Conservation (phyloP, 1,140 invertebrate species). For the Drosophila miranda region DNA sequence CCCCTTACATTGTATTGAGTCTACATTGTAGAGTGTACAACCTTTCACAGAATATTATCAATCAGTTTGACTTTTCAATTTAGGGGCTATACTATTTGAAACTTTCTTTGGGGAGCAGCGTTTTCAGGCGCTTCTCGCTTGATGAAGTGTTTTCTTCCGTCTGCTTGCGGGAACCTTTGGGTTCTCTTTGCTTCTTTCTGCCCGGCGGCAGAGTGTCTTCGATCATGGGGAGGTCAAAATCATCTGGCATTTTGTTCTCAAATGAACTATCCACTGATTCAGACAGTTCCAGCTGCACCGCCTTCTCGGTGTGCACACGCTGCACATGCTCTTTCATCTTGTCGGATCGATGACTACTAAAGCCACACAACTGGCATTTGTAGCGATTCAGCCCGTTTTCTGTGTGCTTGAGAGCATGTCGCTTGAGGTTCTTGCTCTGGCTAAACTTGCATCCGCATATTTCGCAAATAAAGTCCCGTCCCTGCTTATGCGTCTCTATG, state of each 20-base stretch:
- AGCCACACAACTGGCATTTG: conserved; percentile 83
- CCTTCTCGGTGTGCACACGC: conserved; percentile 81
- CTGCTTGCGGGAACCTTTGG: not conserved
- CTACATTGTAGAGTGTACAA: conserved; percentile 24
- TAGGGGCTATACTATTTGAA: conserved; percentile 6
- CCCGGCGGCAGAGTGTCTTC: conserved; percentile 18
- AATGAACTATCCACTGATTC: conserved; percentile 77
- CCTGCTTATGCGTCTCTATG: conserved; percentile 84
- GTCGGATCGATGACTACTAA: conserved; percentile 84
- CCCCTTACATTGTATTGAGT: conserved; percentile 17
- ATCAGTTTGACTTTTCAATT: not conserved
- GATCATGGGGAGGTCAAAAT: conserved; percentile 59
- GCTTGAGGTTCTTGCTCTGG: conserved; percentile 83
- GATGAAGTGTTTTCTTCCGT: conserved; percentile 6
- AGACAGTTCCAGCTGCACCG: conserved; percentile 75
- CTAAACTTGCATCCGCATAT: conserved; percentile 84
- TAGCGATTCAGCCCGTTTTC: conserved; percentile 66
- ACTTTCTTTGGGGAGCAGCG: conserved; percentile 49
- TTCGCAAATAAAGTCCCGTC: conserved; percentile 84
- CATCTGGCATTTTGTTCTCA: conserved; percentile 64
- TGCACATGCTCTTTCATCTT: conserved; percentile 84
- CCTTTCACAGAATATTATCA: conserved; percentile 35
- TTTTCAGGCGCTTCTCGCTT: conserved; percentile 52
- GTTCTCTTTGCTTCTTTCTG: conserved; percentile 12
- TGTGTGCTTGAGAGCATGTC: conserved; percentile 83